These are phyloP conservation scores for Sisyra nigra DNA, from an alignment of 2,888 invertebrate genomes.

Conservation along the genomic window DNA sequence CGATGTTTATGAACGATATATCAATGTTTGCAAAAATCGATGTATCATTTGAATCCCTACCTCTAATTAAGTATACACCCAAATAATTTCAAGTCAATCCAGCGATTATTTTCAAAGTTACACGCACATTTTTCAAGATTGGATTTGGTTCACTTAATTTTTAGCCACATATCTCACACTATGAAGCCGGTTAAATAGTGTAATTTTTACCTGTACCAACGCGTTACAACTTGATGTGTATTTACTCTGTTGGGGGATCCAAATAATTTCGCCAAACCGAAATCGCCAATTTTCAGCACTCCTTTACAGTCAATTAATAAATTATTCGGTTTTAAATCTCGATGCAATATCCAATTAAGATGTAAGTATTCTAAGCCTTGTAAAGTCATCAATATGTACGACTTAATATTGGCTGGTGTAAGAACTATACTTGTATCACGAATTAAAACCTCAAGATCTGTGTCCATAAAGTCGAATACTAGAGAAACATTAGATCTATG, in stretches of 20 bases:
- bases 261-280: conserved; percentile 94
- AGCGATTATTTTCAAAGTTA: no score
- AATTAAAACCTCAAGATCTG: conserved; percentile 89
- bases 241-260: conserved; percentile 93
- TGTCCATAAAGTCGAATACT: conserved; percentile 99
- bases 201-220: conserved; percentile 62
- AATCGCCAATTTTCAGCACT: conserved; percentile 94
- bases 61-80: no score
- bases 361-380: conserved; percentile 92
- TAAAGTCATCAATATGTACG: conserved; percentile 89
- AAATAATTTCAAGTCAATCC: no score
- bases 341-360: conserved; percentile 88
- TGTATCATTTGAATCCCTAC: no score
- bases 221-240: conserved; percentile 95
- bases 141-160: no score
- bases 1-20: no score
- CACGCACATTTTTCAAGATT: no score
- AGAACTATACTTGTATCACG: conserved; percentile 79
- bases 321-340: conserved; percentile 99
- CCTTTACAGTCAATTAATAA: conserved; percentile 85
- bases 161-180: no score
- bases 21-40: no score
- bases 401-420: conserved; percentile 84
- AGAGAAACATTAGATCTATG: conserved; percentile 94
- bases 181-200: background rate